Base-by-base conservation (phyloP, 1,140 invertebrate species). In the Procambarus virginalis region DNA sequence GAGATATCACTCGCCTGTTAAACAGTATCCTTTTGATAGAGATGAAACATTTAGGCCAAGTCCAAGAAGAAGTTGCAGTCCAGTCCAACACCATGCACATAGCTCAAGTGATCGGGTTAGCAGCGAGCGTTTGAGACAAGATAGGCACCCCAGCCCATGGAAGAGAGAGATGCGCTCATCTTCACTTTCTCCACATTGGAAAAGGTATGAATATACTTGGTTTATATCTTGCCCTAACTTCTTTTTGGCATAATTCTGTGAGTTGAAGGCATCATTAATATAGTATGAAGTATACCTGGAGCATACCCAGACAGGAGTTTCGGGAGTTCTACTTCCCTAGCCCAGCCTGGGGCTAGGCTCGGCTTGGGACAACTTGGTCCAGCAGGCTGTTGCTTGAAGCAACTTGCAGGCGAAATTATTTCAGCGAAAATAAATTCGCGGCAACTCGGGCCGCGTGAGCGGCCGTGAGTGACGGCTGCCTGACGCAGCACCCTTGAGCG, bases 21-120 rank as follows among this genome's bases (percentile, higher is more conserved):
- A 6, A 73, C 22, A 34, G 8, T 73, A 34, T 10, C 5, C 14
- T 68, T 17, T 34, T 8, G 22, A 73, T 20, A 73, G 68, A 34
- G 10, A 73, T 8, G 68, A 73, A 14, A 34, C 68, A 22, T 73
- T 5, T 2, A 22, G 34, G 2, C 68, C 5, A 34, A 73, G n/a
- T 73, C n/a, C 68, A 73, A 73, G 68, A 68, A 68, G 64, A 73
- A 73, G 68, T 73, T 34, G 68, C 20, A 73, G 68, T 34, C 68
- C 68, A 73, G n/a, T 34, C 2, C 14, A n/a, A 34, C 68, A 10
- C 68, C 34, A 5, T 64, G 60, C 4, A 12, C 60, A 64, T 64
- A 64, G 4, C 2, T 64, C 17, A 17, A 64, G 60, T 14, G 20
- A 20, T 64, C 4, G 12, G 60, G 12, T 20, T 17, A 64, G 60